Evolutionary conservation across 2,113 vertebrate species (phyloP).

Genomic region (Kryptolebias marmoratus): DNA sequence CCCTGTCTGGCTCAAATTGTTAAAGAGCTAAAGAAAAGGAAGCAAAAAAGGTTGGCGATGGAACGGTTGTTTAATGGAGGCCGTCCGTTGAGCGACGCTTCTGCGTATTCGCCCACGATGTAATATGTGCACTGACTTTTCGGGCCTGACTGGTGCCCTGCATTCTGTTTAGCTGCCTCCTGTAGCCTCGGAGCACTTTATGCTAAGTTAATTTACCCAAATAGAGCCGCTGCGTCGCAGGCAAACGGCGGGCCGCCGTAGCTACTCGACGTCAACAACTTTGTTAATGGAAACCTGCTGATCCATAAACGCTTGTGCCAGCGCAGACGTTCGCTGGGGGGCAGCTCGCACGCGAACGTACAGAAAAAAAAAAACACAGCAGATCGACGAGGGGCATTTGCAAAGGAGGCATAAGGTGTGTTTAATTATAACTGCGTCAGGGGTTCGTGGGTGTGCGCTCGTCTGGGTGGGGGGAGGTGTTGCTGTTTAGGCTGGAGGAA

Average conservation of each 20-base stretch:
- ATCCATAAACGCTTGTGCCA: conserved; percentile 89
- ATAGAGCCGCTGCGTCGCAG: conserved; percentile 78
- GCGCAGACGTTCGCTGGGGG: conserved; percentile 89
- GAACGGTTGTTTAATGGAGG: conserved; percentile 53
- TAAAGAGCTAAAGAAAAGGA: conserved; percentile 1
- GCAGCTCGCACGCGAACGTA: conserved; percentile 88
- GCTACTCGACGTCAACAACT: conserved; percentile 84
- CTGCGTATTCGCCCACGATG: conserved; percentile 29
- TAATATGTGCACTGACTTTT: conserved; percentile 70
- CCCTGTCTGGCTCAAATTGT: not conserved
- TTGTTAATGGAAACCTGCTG: conserved; percentile 97
- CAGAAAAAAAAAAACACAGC: conserved; percentile 77
- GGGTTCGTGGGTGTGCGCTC: conserved; percentile 25
- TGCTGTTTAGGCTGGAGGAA: conserved; percentile 52
- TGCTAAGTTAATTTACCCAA: conserved; percentile 88
- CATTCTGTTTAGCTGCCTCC: conserved; percentile 59
- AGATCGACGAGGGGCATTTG: conserved; percentile 97
- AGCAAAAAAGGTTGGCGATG: conserved; percentile 9
- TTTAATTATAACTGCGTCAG: conserved; percentile 95
- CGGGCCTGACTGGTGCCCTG: conserved; percentile 55
- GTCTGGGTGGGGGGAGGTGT: conserved; percentile 59
- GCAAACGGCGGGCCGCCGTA: conserved; percentile 21
- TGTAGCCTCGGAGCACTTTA: conserved; percentile 76
- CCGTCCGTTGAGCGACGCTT: conserved; percentile 38
- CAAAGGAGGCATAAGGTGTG: conserved; percentile 93